phyloP scores from a whole-genome alignment of 1,140 invertebrate species.

The Bombus waltoni region DNA sequence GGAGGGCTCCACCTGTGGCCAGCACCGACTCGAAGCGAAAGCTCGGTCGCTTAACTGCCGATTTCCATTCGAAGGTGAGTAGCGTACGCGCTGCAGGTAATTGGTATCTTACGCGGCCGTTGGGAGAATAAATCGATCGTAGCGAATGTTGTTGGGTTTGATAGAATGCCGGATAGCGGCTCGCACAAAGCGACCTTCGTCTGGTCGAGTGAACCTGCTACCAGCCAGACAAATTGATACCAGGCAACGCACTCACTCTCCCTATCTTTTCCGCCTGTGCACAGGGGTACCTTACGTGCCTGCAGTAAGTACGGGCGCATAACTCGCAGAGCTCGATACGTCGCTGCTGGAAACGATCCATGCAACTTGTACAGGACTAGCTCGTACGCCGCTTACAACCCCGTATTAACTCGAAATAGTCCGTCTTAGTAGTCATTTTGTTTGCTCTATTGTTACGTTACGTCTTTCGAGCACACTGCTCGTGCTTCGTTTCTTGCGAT shows the following conservation, averaged over 20 bases:
- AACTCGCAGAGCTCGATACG: constrained; percentile 62
- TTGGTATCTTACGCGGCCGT: constrained; percentile 77
- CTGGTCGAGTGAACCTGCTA: constrained; percentile 73
- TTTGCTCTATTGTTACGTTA: not conserved
- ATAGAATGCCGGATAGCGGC: constrained; percentile 81
- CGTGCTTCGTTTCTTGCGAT: too few relatives aligned
- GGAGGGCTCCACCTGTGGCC: too few relatives aligned
- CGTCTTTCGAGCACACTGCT: not conserved
- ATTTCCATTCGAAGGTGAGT: constrained; percentile 61
- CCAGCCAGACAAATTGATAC: constrained; percentile 81
- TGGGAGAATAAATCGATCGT: constrained; percentile 78
- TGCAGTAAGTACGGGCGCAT: constrained; percentile 65
- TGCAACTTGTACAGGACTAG: not conserved
- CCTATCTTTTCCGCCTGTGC: constrained; percentile 71
- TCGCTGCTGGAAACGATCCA: constrained; percentile 57
- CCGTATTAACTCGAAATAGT: constrained; percentile 29
- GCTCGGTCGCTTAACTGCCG: constrained; percentile 42
- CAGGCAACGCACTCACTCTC: constrained; percentile 79
- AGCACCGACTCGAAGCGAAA: not conserved
- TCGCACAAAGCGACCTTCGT: constrained; percentile 80
- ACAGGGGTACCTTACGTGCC: constrained; percentile 57
- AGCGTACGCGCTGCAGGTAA: constrained; percentile 68
- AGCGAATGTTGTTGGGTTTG: constrained; percentile 75
- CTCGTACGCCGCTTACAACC: constrained; percentile 40
- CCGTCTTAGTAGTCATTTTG: not conserved